These are phyloP conservation scores for Henicopernis longicauda DNA, from an alignment of 2,113 vertebrate genomes.

Conservation along the genomic window DNA sequence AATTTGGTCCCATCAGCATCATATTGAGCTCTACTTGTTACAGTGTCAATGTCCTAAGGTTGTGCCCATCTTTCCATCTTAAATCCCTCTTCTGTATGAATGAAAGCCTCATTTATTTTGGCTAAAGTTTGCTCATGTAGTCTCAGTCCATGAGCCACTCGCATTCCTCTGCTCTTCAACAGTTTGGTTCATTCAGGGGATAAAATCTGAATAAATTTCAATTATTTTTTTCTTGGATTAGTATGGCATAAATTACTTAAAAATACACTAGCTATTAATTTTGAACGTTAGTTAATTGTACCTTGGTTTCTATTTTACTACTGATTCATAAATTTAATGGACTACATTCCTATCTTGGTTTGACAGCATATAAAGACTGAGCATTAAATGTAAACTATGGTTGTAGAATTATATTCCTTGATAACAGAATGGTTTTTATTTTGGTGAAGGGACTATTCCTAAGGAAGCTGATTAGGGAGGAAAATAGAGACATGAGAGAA, in stretches of 20 bases:
- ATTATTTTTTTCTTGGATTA: not conserved
- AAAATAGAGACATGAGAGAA: not conserved
- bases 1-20: not conserved
- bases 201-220: not conserved
- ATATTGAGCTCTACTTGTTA: not conserved
- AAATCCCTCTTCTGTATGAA: not conserved
- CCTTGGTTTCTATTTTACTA: not conserved
- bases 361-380: not conserved
- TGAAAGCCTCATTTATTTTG: not conserved
- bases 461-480: not conserved
- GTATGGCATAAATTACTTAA: not conserved
- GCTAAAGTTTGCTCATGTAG: not conserved
- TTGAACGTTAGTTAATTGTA: not conserved
- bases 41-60: not conserved
- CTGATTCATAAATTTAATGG: not conserved
- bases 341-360: not conserved
- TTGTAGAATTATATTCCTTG: not conserved
- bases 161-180: not conserved
- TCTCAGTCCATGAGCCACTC: not conserved
- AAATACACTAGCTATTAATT: not conserved
- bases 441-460: not conserved
- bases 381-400: not conserved
- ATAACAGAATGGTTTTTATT: not conserved
- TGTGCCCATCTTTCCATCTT: not conserved
- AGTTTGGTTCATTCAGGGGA: not conserved